Evolutionary conservation across 2,113 vertebrate genomes (phyloP).

Genomic region (Hippoglossus stenolepis): DNA sequence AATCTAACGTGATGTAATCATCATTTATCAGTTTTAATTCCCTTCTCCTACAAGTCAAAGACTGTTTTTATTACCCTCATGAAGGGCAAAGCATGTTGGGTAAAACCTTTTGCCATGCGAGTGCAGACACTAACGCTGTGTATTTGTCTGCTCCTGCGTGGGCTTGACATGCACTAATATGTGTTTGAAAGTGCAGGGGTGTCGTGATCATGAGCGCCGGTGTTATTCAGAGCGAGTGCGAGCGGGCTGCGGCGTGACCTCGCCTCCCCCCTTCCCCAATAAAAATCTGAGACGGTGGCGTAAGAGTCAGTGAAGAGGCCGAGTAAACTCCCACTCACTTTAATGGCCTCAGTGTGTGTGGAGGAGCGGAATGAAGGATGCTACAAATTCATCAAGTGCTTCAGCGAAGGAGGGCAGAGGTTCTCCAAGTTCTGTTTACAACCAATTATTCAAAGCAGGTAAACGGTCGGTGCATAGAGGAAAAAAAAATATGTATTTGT

Average conservation of each 20-base stretch:
- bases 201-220: conserved; percentile 8
- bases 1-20: not conserved
- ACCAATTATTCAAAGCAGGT: no score
- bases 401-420: not conserved
- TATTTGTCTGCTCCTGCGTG: conserved; percentile 21
- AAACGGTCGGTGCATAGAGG: no score
- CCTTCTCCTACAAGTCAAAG: not conserved
- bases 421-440: not conserved
- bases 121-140: not conserved
- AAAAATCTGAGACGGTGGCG: conserved; percentile 18
- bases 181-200: conserved; percentile 18
- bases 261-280: conserved; percentile 17
- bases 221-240: conserved; percentile 1
- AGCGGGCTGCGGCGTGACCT: conserved; percentile 17
- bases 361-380: not conserved
- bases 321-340: conserved; percentile 24
- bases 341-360: not conserved
- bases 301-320: conserved; percentile 8
- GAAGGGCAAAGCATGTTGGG: not conserved
- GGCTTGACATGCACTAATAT: conserved; percentile 9
- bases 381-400: not conserved
- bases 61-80: conserved; percentile 10
- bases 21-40: not conserved
- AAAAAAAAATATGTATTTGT: no score
- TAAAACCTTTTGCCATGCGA: conserved; percentile 15